These are phyloP conservation scores for Crioceris asparagi DNA, from an alignment of 2,888 invertebrate genomes.

Conservation along the genomic window DNA sequence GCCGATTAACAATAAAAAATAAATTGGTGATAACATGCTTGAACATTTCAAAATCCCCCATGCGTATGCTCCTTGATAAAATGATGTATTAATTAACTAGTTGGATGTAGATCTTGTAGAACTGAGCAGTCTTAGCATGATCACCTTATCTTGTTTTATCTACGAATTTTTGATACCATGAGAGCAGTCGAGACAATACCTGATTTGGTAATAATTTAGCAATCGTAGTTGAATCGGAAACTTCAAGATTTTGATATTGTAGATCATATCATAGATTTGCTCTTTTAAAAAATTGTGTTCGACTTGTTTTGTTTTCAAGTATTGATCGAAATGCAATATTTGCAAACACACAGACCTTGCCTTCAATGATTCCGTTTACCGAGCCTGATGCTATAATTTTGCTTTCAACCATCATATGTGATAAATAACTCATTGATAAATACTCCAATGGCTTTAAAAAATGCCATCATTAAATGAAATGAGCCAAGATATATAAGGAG, in stretches of 20 bases:
- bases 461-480: slow-evolving; percentile 25
- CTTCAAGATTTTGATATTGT: slow-evolving; percentile 9
- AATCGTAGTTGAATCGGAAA: slow-evolving; percentile 6
- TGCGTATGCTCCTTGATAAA: slow-evolving; percentile 24
- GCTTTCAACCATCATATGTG: slow-evolving; percentile 10
- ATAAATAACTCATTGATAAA: slow-evolving; percentile 11
- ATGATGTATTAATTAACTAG: slow-evolving; percentile 22
- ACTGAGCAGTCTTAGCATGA: slow-evolving; percentile 28
- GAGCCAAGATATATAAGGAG: slow-evolving; percentile 29
- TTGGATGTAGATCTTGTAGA: slow-evolving; percentile 22
- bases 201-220: slow-evolving; percentile 9
- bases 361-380: slow-evolving; percentile 17
- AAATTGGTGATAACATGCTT: slow-evolving; percentile 17
- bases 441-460: slow-evolving; percentile 18
- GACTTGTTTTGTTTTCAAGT: slow-evolving; percentile 6
- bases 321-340: slow-evolving; percentile 16
- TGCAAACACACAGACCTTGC: slow-evolving; percentile 18
- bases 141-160: slow-evolving; percentile 18
- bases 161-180: slow-evolving; percentile 12
- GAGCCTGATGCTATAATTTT: slow-evolving; percentile 18
- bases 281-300: slow-evolving; percentile 13
- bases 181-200: slow-evolving; percentile 7
- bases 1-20: slow-evolving; percentile 7
- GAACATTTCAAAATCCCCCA: slow-evolving; percentile 24
- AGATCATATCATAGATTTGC: slow-evolving; percentile 12